Conservation (phyloP, 2,888 invertebrate species). For the Coleophora flavipennella region DNA sequence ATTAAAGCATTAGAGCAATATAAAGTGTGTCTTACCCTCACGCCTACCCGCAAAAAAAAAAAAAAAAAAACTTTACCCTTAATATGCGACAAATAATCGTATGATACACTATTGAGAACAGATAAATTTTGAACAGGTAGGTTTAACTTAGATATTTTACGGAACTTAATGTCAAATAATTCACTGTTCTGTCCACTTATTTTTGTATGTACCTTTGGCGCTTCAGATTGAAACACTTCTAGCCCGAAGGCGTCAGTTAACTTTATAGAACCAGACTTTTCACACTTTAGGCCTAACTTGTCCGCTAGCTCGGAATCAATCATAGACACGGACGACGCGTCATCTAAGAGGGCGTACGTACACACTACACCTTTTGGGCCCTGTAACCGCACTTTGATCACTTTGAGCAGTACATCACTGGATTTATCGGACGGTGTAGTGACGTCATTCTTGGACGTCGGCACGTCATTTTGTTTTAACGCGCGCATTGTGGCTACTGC, state of each 20-base stretch:
- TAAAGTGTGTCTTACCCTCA: too few relatives aligned
- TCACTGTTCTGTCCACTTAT: slow-evolving; percentile 6
- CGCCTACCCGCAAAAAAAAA: too few relatives aligned
- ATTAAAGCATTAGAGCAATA: too few relatives aligned
- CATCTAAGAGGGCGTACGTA: slow-evolving; percentile 11
- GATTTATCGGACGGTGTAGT: not conserved
- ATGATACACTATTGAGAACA: slow-evolving; percentile 6
- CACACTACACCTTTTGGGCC: slow-evolving; percentile 11
- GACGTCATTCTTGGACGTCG: not conserved
- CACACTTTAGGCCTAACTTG: slow-evolving; percentile 1
- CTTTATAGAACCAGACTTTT: slow-evolving; percentile 1
- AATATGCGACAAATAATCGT: slow-evolving; percentile 8
- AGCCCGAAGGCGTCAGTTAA: slow-evolving; percentile 5
- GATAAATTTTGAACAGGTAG: slow-evolving; percentile 14
- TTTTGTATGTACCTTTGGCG: slow-evolving; percentile 9
- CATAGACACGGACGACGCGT: slow-evolving; percentile 12
- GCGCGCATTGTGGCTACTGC: slow-evolving; percentile 3
- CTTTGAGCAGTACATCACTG: slow-evolving; percentile 8
- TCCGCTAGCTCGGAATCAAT: slow-evolving; percentile 8
- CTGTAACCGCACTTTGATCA: slow-evolving; percentile 9
- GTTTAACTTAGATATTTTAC: slow-evolving; percentile 10
- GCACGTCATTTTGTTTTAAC: slow-evolving; percentile 1
- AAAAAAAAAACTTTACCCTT: too few relatives aligned
- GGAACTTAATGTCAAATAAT: slow-evolving; percentile 7
- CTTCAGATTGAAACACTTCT: slow-evolving; percentile 5